These are phyloP conservation scores for Gymnarchus niloticus DNA, from an alignment of 2,113 vertebrate species.

Conservation along the genomic window DNA sequence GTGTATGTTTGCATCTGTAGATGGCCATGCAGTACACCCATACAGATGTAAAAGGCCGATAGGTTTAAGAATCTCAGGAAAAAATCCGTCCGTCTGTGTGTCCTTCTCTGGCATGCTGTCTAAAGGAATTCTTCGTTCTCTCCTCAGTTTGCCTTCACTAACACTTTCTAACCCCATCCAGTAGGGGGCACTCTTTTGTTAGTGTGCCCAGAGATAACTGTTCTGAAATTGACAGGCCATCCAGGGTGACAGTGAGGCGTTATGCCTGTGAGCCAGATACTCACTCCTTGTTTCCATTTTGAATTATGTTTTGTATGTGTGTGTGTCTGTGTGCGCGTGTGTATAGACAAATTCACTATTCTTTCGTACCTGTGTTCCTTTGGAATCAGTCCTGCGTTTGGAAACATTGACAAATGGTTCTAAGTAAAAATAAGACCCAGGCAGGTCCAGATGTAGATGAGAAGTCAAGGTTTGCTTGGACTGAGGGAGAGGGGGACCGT, in stretches of 20 bases:
- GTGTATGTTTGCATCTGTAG: background rate
- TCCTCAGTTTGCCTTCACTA: background rate
- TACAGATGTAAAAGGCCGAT: constrained; percentile 7
- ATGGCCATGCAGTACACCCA: constrained; percentile 19
- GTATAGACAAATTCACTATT: no score
- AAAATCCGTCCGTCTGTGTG: constrained; percentile 18
- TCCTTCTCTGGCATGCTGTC: constrained; percentile 25
- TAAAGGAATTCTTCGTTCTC: background rate
- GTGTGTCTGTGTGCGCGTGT: background rate
- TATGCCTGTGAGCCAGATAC: constrained; percentile 35
- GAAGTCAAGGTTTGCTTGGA: background rate
- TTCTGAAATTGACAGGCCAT: constrained; percentile 34
- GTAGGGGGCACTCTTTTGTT: background rate
- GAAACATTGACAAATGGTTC: background rate
- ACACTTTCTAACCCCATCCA: background rate
- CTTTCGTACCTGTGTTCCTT: constrained; percentile 12
- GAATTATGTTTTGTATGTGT: background rate
- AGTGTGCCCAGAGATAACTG: background rate
- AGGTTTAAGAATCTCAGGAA: constrained; percentile 16
- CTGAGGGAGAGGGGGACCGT: no score
- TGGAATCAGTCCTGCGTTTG: constrained; percentile 31
- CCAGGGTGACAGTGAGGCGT: constrained; percentile 46
- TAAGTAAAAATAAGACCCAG: no score
- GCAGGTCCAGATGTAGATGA: background rate
- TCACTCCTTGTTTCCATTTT: background rate